These are phyloP conservation scores for Lagorchestes hirsutus DNA, from an alignment of 2,797 vertebrate species.

Conservation along the genomic window DNA sequence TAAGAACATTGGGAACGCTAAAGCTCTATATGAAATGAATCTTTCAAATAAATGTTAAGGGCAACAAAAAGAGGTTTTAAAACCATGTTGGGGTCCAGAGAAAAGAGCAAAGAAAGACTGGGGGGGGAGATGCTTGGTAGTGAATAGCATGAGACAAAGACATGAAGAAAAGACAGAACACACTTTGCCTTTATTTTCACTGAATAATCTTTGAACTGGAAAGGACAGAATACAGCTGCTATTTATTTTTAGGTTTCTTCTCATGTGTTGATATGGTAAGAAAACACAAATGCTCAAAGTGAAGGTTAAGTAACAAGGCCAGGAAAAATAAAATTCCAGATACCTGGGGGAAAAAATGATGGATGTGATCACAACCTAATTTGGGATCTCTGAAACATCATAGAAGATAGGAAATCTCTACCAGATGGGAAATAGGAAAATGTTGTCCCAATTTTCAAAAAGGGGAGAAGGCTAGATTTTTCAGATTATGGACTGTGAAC, in stretches of 20 bases:
- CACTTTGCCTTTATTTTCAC: background rate
- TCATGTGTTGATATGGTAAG: background rate
- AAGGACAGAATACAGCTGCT: background rate
- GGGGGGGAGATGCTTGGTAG: background rate
- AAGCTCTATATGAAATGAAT: background rate
- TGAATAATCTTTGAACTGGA: background rate
- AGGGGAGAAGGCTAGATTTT: background rate
- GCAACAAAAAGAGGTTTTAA: background rate
- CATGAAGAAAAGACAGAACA: background rate
- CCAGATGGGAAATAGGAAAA: background rate
- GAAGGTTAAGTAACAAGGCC: background rate
- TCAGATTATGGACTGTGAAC: background rate
- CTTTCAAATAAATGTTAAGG: background rate
- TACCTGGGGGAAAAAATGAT: background rate
- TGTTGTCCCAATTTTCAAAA: background rate
- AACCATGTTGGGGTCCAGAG: background rate
- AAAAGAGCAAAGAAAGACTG: background rate
- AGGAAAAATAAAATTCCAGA: background rate
- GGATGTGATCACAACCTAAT: background rate
- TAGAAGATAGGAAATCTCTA: background rate
- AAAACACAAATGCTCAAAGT: background rate
- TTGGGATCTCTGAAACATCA: background rate
- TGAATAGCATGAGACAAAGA: background rate
- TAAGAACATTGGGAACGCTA: background rate
- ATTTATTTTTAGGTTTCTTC: background rate